Evolutionary conservation across 2,113 vertebrate genomes (phyloP).

Genomic region (Tychaedon coryphoeus): DNA sequence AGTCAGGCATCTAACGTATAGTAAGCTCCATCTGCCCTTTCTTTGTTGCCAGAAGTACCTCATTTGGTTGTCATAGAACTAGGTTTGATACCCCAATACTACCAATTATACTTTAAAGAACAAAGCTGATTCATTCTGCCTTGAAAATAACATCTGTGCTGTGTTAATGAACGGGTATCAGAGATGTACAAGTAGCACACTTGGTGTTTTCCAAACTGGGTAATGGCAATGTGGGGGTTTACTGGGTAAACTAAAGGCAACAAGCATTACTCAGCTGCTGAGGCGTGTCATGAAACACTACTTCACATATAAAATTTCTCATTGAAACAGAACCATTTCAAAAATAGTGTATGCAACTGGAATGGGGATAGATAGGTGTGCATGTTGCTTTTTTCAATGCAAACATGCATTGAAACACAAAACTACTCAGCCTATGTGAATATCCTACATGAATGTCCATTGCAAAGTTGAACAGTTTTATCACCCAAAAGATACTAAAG

Average conservation of each 20-base stretch:
- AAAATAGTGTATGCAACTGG: background rate
- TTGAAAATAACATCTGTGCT: background rate
- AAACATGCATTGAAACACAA: background rate
- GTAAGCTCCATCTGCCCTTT: background rate
- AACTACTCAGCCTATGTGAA: background rate
- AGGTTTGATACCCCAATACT: background rate
- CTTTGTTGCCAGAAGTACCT: background rate
- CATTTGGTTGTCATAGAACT: background rate
- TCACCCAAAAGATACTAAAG: background rate
- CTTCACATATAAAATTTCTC: background rate
- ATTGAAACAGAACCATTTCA: background rate
- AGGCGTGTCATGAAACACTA: background rate
- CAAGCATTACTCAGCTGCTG: background rate
- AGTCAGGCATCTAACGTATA: background rate
- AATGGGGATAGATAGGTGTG: background rate
- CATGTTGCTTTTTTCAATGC: rapidly evolving
- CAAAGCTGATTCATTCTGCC: background rate
- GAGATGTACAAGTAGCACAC: background rate
- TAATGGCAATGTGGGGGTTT: background rate
- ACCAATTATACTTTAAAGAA: background rate
- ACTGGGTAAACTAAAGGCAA: background rate
- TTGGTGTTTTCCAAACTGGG: background rate
- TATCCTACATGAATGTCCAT: background rate
- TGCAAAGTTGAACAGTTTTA: background rate
- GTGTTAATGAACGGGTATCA: background rate